These are phyloP conservation scores for Coenonympha arcania DNA, from an alignment of 2,888 invertebrate species.

Conservation along the genomic window DNA sequence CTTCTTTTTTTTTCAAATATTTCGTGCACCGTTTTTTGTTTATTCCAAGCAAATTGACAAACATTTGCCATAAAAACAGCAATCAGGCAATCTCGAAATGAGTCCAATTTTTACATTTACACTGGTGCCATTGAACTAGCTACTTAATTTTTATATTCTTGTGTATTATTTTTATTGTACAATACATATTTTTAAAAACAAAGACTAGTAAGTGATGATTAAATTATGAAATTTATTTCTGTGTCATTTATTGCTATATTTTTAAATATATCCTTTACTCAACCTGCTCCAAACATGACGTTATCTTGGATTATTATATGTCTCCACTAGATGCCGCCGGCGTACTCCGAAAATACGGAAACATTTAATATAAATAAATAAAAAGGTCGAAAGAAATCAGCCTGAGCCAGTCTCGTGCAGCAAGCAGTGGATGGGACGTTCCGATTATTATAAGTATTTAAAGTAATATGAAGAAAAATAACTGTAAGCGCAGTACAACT, in stretches of 20 bases:
- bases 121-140: constrained; percentile 32
- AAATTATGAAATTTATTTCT: constrained; percentile 28
- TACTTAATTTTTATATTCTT: constrained; percentile 28
- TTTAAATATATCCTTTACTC: too few species aligned
- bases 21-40: neutral
- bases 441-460: too few species aligned
- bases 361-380: too few species aligned
- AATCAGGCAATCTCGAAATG: neutral
- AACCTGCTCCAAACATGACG: too few species aligned
- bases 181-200: constrained; percentile 31
- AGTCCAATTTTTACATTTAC: constrained; percentile 8
- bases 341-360: too few species aligned
- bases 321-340: too few species aligned
- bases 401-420: too few species aligned
- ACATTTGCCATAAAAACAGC: neutral
- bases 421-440: too few species aligned
- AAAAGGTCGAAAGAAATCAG: too few species aligned
- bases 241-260: constrained; percentile 18
- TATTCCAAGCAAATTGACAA: neutral
- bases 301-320: too few species aligned
- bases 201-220: constrained; percentile 33
- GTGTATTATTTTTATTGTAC: constrained; percentile 31
- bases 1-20: neutral
- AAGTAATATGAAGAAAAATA: too few species aligned
- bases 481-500: too few species aligned